These are phyloP conservation scores for Anthopleura xanthogrammica DNA, from an alignment of 92 coral and sea anemone species.

Conservation along the genomic window DNA sequence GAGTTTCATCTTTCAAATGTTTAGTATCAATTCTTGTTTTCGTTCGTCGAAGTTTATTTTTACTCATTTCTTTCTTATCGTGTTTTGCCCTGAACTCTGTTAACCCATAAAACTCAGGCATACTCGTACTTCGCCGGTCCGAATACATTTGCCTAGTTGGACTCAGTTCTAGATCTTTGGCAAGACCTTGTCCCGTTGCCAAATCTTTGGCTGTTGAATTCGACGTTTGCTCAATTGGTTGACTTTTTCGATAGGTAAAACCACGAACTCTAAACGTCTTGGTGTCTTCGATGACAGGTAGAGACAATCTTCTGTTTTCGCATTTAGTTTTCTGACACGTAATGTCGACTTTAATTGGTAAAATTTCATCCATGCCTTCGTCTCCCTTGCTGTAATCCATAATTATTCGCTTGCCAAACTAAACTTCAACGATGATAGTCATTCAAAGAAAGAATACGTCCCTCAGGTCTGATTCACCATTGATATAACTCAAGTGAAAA, in stretches of 20 bases:
- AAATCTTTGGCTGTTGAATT: neutral
- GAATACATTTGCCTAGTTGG: slow-evolving; percentile 9
- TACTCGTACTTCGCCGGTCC: slow-evolving; percentile 57
- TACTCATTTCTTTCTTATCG: slow-evolving; percentile 4
- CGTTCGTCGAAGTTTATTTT: neutral
- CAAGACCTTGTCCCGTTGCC: neutral
- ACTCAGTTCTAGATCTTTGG: neutral
- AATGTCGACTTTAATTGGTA: slow-evolving; percentile 33
- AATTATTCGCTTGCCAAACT: neutral
- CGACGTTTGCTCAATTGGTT: neutral
- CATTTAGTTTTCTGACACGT: neutral
- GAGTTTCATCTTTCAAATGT: slow-evolving; percentile 8
- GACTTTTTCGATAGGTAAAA: slow-evolving; percentile 8
- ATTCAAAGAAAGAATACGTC: neutral
- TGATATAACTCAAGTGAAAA: neutral
- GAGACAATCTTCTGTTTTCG: slow-evolving; percentile 44
- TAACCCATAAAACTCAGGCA: slow-evolving; percentile 60
- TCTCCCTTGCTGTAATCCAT: slow-evolving; percentile 37
- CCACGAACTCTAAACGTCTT: slow-evolving; percentile 4
- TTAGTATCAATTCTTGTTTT: neutral
- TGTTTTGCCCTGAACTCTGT: slow-evolving; percentile 27
- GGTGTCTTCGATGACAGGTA: slow-evolving; percentile 43
- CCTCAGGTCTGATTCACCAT: neutral
- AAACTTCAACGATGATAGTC: neutral
- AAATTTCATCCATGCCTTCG: slow-evolving; percentile 39